Base-by-base conservation (phyloP, 1,140 invertebrate species). In the Hypsibius dujardini region DNA sequence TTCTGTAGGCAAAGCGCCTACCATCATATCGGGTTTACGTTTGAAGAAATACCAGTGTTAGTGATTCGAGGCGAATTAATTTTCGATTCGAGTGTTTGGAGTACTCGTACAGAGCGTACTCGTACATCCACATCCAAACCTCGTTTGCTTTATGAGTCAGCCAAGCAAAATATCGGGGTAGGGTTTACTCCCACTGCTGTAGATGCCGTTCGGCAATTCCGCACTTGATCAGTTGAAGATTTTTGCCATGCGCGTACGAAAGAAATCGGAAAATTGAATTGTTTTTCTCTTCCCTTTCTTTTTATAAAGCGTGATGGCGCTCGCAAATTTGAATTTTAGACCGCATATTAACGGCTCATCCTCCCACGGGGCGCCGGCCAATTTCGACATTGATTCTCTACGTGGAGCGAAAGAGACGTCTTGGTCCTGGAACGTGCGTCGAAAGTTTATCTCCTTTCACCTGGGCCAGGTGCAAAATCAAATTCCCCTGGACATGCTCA, bases 381-480 rank as follows among this genome's bases (percentile, higher is more conserved):
- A 7, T 7, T 7, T 7, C 50, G n/a, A n/a, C 7, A 56, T 56
- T 7, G 50, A 56, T 7, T 56, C 50, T 7, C 50, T 56, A n/a
- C 7, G 50, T 7, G 50, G 50, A 56, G n/a, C 7, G 7, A 56
- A 56, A n/a, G 50, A 56, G 50, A 56, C 7, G 7, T 7, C 7
- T n/a, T 56, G 50, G 50, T 7, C 7, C 50, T 56, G 50, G 50
- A 7, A 56, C 7, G n/a, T 56, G 7, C 50, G 50, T 7, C 7
- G 50, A 56, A 56, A 56, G 50, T 56, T 56, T 56, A 56, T 56
- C 50, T n/a, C 7, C 7, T 56, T 56, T n/a, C 50, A 56, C 50
- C n/a, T n/a, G 50, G 7, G n/a, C 50, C 50, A 56, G n/a, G 7
- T 7, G 50, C 50, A 7, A n/a, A n/a, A 56, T 56, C n/a, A n/a